A percentile compares a stretch with the other conserved stretches of the same genome.
phyloP scores from a whole-genome alignment of 2,797 vertebrate species.

The Semaprochilodus insignis region DNA sequence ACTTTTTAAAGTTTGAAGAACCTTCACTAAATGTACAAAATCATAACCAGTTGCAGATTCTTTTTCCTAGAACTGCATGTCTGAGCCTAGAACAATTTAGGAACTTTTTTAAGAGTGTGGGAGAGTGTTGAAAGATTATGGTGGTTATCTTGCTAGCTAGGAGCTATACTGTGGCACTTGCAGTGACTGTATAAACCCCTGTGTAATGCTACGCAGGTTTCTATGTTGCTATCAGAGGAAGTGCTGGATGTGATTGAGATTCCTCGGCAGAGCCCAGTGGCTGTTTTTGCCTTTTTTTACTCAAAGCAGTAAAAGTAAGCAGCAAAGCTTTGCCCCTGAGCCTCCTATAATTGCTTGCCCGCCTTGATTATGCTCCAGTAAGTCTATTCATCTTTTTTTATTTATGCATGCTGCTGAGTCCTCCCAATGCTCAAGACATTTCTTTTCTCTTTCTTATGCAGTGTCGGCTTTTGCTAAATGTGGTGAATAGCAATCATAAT shows the following conservation, averaged over 20 bases:
- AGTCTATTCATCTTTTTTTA: constrained; percentile 1
- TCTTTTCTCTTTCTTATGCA: neutral
- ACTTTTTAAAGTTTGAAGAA: too few species aligned
- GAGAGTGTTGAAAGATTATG: neutral
- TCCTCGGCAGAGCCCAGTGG: neutral
- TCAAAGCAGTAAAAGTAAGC: too few species aligned
- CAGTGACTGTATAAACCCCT: neutral
- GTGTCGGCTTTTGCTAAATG: neutral
- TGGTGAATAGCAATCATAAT: constrained; percentile 7
- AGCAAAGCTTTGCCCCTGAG: neutral
- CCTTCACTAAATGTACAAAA: too few species aligned
- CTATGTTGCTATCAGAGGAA: neutral
- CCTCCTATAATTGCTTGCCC: neutral
- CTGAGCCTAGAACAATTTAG: neutral
- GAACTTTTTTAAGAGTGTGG: neutral
- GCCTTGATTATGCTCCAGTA: neutral
- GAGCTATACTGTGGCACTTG: neutral
- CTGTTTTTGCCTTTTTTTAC: neutral
- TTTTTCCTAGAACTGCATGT: too few species aligned
- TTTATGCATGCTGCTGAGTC: neutral
- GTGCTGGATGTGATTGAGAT: constrained; percentile 8
- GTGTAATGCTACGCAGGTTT: neutral
- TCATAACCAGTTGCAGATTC: too few species aligned
- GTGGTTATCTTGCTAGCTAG: neutral
- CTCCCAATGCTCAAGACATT: neutral